Conservation (phyloP, 2,888 invertebrate species). For the Cryptosula pallasiana region DNA sequence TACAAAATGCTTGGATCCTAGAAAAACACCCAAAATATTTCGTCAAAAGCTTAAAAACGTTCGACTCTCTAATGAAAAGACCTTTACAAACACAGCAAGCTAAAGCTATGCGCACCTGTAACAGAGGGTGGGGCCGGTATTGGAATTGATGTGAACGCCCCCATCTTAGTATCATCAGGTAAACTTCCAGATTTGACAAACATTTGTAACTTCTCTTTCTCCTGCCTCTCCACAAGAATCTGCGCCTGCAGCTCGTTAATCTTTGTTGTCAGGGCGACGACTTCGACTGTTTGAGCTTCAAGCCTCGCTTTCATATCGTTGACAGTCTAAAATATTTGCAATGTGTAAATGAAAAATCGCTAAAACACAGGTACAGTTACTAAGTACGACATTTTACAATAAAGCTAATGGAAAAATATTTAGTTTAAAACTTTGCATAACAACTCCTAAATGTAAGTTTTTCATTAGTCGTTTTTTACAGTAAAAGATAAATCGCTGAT, state of each 20-base stretch:
- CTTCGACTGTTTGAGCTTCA: constrained; percentile 83
- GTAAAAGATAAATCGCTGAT: too few species aligned
- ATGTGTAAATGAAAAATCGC: not conserved
- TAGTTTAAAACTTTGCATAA: too few species aligned
- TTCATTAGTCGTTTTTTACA: too few species aligned
- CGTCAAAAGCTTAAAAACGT: too few species aligned
- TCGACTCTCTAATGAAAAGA: too few species aligned
- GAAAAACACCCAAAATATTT: too few species aligned
- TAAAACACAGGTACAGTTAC: not conserved
- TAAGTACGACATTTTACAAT: too few species aligned
- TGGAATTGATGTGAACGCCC: constrained; percentile 33
- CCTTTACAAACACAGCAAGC: too few species aligned
- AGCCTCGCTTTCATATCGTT: constrained; percentile 76
- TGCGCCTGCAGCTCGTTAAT: constrained; percentile 58
- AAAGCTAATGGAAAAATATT: too few species aligned
- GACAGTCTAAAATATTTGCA: constrained; percentile 62
- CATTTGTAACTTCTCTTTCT: constrained; percentile 75
- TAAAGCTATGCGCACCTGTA: constrained; percentile 30
- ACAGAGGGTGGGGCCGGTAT: constrained; percentile 35
- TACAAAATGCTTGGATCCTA: too few species aligned
- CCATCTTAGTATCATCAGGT: constrained; percentile 84
- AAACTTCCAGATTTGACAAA: constrained; percentile 84
- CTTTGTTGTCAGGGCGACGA: constrained; percentile 62
- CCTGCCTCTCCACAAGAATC: constrained; percentile 55
- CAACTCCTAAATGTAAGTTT: too few species aligned